Base-by-base conservation (phyloP, 1,140 invertebrate genomes). In the Sesamia nonagrioides region DNA sequence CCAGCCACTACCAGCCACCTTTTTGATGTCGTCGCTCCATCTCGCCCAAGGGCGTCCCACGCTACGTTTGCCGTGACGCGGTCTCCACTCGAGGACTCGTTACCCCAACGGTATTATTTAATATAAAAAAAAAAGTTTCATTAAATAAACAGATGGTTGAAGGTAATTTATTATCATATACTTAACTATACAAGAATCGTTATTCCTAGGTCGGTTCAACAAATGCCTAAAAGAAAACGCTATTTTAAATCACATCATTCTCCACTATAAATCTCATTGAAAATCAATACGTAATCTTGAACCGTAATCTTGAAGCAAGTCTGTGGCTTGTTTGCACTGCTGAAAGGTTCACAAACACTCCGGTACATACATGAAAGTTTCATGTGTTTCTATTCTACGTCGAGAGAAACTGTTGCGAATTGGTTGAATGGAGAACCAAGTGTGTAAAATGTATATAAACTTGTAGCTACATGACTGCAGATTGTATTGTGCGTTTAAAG, bases 291-390 rank as follows among this genome's bases (percentile, higher is more conserved):
- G 50, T 60, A 60, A 33, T 75, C 72, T 60, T 48, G 54, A 71
- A 60, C 50, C 27, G 66, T 60, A 15, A 71, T 78, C 50, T 33
- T 33, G 21, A 35, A 56, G 71, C 56, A 78, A 78, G 27, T 54
- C 76, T 50, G 50, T 40, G 54, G 52, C 58, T 27, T 79, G 78
- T 79, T 79, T 75, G 72, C 66, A 37, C 42, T 18, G 52, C 48
- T 75, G 72, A 79, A 79, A 79, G 78, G 72, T 52, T 75, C 50
- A 45, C 72, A 79, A 75, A 79, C 68, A 68, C 15, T 52, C 9
- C 27, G 6, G 40, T 17, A 54, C 18, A 35, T 74, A 74, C 78
- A 79, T 79, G 78, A 79, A 79, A 79, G 11, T 75, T 79, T 79
- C 78, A 79, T 79, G 40, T 58, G 69, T 69, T 79, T 79, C 18